These are phyloP conservation scores for Remorina albescens DNA, from an alignment of 2,797 vertebrate species.

Conservation along the genomic window DNA sequence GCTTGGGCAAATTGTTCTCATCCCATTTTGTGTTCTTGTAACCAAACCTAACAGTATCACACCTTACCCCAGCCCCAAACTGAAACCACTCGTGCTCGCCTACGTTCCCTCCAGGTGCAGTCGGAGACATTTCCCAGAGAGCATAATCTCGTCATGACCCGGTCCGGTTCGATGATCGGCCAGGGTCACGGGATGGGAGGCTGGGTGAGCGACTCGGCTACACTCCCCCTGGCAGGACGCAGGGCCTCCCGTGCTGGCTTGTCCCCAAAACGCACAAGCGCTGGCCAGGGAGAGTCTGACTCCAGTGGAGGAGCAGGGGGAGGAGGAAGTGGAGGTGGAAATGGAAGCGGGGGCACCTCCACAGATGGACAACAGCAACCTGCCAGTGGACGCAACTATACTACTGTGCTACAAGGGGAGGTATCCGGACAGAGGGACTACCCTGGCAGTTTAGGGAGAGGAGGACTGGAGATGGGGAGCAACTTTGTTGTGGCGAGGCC, in stretches of 20 bases:
- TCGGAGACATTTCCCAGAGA: slow-evolving; percentile 82
- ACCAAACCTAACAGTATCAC: slow-evolving; percentile 63
- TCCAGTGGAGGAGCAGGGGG: slow-evolving; percentile 53
- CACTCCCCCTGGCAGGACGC: slow-evolving; percentile 86
- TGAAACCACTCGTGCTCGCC: slow-evolving; percentile 79
- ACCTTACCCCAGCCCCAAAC: slow-evolving; percentile 64
- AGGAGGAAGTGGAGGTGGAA: slow-evolving; percentile 35
- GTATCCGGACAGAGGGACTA: slow-evolving; percentile 80
- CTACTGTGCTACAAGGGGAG: slow-evolving; percentile 78
- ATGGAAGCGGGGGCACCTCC: slow-evolving; percentile 45
- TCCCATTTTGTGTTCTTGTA: slow-evolving; percentile 36
- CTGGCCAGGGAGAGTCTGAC: slow-evolving; percentile 80
- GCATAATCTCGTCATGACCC: slow-evolving; percentile 84
- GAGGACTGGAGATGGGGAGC: slow-evolving; percentile 85
- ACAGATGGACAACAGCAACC: slow-evolving; percentile 72
- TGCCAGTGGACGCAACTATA: slow-evolving; percentile 69
- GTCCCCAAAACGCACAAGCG: slow-evolving; percentile 85
- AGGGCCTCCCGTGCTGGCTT: slow-evolving; percentile 84
- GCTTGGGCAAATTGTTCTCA: slow-evolving; percentile 26
- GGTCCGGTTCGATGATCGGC: slow-evolving; percentile 80
- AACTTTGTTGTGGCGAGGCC: slow-evolving; percentile 82
- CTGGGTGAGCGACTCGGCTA: slow-evolving; percentile 87
- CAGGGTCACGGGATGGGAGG: slow-evolving; percentile 74
- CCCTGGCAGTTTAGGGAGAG: slow-evolving; percentile 78
- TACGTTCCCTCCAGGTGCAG: slow-evolving; percentile 85